Percentiles rank a stretch among this genome's conserved stretches.
Evolutionary conservation across 2,888 invertebrate genomes (phyloP).

Genomic region (Pristionchus exspectatus): DNA sequence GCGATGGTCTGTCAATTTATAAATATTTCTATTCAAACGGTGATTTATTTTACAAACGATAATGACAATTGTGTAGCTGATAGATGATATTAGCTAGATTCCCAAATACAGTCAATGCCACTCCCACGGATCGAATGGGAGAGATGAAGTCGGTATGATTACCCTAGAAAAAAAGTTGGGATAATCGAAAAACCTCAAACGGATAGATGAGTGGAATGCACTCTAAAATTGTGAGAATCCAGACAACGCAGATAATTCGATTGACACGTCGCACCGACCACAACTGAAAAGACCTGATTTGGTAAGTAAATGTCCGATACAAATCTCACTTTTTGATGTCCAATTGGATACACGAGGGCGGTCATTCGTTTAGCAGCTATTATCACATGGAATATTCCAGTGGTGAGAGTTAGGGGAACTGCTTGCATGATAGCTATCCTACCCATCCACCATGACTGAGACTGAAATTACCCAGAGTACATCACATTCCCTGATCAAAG

Average conservation of each 20-base stretch:
- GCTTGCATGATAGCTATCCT: slow-evolving; percentile 2
- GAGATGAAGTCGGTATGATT: background rate
- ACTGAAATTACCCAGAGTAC: background rate
- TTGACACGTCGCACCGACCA: background rate
- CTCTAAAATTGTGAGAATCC: background rate
- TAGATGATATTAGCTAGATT: background rate
- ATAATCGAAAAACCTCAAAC: background rate
- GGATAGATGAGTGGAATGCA: slow-evolving; percentile 33
- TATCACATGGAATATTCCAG: background rate
- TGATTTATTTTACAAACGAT: background rate
- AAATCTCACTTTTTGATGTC: background rate
- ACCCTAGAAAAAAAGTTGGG: background rate
- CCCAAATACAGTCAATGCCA: background rate
- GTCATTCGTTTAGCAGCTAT: background rate
- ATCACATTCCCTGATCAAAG: background rate
- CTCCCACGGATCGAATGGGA: background rate
- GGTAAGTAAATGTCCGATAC: background rate
- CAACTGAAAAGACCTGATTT: background rate
- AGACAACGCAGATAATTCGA: background rate
- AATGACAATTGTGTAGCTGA: background rate
- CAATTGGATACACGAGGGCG: background rate
- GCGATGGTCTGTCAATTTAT: background rate
- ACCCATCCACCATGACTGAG: background rate
- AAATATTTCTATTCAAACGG: background rate
- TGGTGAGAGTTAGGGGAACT: background rate